Percentiles rank a stretch among this genome's conserved stretches.
phyloP scores from a whole-genome alignment of 2,113 vertebrate species.

The Psittacara wagleri region DNA sequence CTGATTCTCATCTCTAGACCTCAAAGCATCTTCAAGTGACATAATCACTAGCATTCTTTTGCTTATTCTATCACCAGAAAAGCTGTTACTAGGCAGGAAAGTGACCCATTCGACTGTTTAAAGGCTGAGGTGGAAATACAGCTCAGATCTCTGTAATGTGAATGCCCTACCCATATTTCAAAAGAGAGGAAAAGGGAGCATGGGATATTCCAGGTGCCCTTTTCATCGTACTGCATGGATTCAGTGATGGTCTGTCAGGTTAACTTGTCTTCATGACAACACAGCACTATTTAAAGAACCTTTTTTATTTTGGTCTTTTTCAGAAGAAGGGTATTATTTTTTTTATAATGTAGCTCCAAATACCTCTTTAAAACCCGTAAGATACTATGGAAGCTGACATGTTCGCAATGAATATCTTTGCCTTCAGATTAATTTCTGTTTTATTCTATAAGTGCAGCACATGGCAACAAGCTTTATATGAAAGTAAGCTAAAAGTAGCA shows the following conservation, averaged over 20 bases:
- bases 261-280: background rate
- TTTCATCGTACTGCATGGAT: fast-evolving
- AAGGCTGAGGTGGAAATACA: background rate
- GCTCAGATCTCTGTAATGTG: background rate
- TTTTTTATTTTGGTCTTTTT: background rate
- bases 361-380: background rate
- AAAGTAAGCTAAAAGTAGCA: background rate
- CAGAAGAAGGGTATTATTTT: background rate
- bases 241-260: background rate
- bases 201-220: background rate
- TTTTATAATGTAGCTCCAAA: background rate
- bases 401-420: background rate
- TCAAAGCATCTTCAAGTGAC: background rate
- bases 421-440: conserved; percentile 1
- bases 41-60: background rate
- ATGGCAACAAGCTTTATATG: background rate
- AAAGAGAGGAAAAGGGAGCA: background rate
- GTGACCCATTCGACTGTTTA: background rate
- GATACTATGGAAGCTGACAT: background rate
- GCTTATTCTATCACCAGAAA: background rate
- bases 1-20: background rate
- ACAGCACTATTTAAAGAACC: background rate
- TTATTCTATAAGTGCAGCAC: background rate
- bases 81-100: background rate
- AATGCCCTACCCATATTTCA: background rate